phyloP scores from a whole-genome alignment of 1,140 invertebrate species.

The Telenomus remus region DNA sequence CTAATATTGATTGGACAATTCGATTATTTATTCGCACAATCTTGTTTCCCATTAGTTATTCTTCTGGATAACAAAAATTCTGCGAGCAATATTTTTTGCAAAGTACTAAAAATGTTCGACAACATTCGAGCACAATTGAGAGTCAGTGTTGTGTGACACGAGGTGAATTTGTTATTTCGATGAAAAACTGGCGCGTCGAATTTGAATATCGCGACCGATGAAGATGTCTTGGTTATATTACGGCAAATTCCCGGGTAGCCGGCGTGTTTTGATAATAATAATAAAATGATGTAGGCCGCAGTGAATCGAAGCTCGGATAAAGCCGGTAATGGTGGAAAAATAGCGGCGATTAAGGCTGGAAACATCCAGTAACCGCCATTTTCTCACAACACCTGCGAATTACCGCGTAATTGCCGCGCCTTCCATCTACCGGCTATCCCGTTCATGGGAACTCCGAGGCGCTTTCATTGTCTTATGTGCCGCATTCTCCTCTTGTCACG shows the following conservation, averaged over 20 bases:
- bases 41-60: not conserved
- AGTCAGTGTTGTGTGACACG: conserved; percentile 11
- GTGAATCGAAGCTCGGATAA: conserved; percentile 62
- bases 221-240: conserved; percentile 40
- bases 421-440: conserved; percentile 68
- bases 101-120: no score
- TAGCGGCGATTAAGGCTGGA: conserved; percentile 73
- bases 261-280: conserved; percentile 44
- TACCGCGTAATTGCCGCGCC: conserved; percentile 73
- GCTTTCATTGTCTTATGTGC: conserved; percentile 68
- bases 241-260: conserved; percentile 38
- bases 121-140: not conserved
- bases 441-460: conserved; percentile 71
- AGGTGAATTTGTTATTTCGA: conserved; percentile 11
- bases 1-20: no score
- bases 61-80: no score
- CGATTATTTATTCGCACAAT: not conserved
- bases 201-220: conserved; percentile 39
- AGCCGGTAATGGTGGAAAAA: conserved; percentile 73
- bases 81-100: no score
- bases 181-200: conserved; percentile 20
- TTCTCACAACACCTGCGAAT: conserved; percentile 75
- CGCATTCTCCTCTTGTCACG: conserved; percentile 53
- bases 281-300: conserved; percentile 50
- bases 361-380: conserved; percentile 72